These are phyloP conservation scores for Perizoma flavofasciatum DNA, from an alignment of 2,888 invertebrate species.

Conservation along the genomic window DNA sequence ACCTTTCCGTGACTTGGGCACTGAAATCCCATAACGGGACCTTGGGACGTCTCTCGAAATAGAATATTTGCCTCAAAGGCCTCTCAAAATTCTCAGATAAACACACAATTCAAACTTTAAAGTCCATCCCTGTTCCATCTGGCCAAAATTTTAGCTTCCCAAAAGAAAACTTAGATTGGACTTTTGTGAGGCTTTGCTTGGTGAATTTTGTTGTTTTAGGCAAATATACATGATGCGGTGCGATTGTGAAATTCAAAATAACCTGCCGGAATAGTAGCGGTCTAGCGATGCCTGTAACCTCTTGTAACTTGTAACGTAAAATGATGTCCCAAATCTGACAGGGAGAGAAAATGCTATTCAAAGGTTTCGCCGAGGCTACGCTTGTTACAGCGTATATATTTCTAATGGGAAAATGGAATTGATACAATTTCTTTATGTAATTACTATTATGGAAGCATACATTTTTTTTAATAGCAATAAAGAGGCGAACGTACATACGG, in stretches of 20 bases:
- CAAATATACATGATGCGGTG: slow-evolving; percentile 8
- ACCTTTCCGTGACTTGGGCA: slow-evolving; percentile 14
- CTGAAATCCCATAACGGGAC: slow-evolving; percentile 10
- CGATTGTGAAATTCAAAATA: background rate
- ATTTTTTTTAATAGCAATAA: too few relatives aligned
- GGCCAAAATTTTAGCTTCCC: slow-evolving; percentile 54
- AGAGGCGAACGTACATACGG: too few relatives aligned
- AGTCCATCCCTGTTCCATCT: slow-evolving; percentile 43
- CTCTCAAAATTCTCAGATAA: slow-evolving; percentile 34
- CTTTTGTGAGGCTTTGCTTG: slow-evolving; percentile 53
- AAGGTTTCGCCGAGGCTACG: too few relatives aligned
- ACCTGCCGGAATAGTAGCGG: too few relatives aligned
- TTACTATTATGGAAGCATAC: too few relatives aligned
- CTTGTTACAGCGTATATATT: too few relatives aligned
- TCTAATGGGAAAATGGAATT: too few relatives aligned
- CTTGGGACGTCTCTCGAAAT: slow-evolving; percentile 16
- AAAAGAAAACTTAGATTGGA: slow-evolving; percentile 65
- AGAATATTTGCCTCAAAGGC: slow-evolving; percentile 31
- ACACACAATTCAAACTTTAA: slow-evolving; percentile 33
- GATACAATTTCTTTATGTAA: too few relatives aligned
- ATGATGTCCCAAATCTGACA: too few relatives aligned
- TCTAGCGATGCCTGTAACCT: too few relatives aligned
- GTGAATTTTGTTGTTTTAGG: slow-evolving; percentile 39
- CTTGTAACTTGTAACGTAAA: too few relatives aligned
- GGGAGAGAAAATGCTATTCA: too few relatives aligned